Evolutionary conservation across 2,797 vertebrate species (phyloP).

Genomic region (Oryzias dopingdopingensis): DNA sequence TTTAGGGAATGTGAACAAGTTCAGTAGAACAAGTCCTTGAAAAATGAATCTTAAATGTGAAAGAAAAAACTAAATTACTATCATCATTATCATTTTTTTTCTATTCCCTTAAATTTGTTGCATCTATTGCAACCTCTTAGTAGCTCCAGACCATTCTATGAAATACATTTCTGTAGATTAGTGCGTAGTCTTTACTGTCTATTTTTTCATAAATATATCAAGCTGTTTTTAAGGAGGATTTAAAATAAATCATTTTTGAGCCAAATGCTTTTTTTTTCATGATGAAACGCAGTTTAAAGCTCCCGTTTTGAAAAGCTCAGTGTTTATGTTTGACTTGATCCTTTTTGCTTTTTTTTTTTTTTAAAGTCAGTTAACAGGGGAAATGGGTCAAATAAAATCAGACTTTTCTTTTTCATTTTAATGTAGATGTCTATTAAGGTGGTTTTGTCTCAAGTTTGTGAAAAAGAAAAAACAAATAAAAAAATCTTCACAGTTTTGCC

Average conservation of each 20-base stretch:
- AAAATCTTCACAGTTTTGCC: too few species aligned
- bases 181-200: slow-evolving; percentile 20
- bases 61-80: slow-evolving; percentile 8
- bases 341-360: slow-evolving; percentile 2
- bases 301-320: background rate
- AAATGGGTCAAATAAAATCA: background rate
- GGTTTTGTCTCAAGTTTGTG: too few species aligned
- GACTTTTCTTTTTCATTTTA: background rate
- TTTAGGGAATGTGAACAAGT: background rate
- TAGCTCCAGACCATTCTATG: slow-evolving; percentile 13
- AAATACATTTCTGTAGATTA: slow-evolving; percentile 26
- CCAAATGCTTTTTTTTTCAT: slow-evolving; percentile 17
- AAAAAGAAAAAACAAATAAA: too few species aligned
- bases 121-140: slow-evolving; percentile 15
- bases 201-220: slow-evolving; percentile 22
- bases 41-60: slow-evolving; percentile 8
- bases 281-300: background rate
- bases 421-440: too few species aligned
- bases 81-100: slow-evolving; percentile 6
- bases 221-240: slow-evolving; percentile 12
- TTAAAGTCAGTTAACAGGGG: background rate
- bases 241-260: slow-evolving; percentile 2
- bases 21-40: background rate
- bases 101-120: background rate
- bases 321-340: background rate